Evolutionary conservation across 2,113 vertebrate genomes (phyloP), one percentile per base, ranked within the genome.

Genomic region (Bombycilla garrulus): DNA sequence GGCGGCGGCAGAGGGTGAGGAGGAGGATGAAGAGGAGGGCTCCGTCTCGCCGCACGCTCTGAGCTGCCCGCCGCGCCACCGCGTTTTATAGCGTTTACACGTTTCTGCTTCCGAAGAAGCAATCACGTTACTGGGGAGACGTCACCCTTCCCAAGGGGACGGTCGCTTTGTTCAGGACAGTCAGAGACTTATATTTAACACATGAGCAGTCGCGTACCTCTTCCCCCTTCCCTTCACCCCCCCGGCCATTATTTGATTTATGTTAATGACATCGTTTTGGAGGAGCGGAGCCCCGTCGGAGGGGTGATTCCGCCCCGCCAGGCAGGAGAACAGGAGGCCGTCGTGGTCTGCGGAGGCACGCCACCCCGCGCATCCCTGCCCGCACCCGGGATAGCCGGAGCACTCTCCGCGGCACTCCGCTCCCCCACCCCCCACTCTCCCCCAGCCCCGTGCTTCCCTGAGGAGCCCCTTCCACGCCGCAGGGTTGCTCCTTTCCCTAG

Each of bases 11-110:
- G 82, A 14, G n/a, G 60, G 21, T 24, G 58, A 35, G 8, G 42
- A 47, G 31, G 42, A 87, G 26, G 73, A 73, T 29, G 92, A 81
- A 70, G 78, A 87, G 66, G 58, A 93, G 91, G 61, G 74, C 76
- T 92, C 87, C 92, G 88, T 86, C 92, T 95, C 93, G 93, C 97
- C 77, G 89, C 97, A 83, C 95, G 58, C 83, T 93, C 97, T 97
- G 90, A 93, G 92, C 93, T 97, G 97, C 95, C 97, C 94, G 91
- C 93, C 96, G 95, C 91, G 96, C 90, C 82, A 73, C 87, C 67
- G 95, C 93, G 70, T 98, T 99, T 99, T 99, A 99, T 99, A 99
- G 97, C 95, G 95, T 97, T 98, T 95, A 93, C 97, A 97, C 97
- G 93, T 97, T 97, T 97, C 92, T 95, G 94, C 96, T 95, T 90